Conservation (phyloP, 1,140 invertebrate genomes). For the Acromyrmex charruanus region DNA sequence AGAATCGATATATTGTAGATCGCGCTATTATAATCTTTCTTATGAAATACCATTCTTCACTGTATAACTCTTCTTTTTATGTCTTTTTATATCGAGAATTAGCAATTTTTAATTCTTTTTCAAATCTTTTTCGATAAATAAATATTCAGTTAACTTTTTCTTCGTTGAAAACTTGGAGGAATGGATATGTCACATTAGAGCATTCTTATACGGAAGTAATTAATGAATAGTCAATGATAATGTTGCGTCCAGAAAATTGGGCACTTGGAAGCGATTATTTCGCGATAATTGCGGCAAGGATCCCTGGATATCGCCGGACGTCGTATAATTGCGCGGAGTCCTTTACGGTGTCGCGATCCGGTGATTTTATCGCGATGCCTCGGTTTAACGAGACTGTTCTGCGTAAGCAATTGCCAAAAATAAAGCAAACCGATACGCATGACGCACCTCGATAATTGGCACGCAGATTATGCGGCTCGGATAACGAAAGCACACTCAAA, state of each 20-base stretch:
- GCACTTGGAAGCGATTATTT: conserved; percentile 22
- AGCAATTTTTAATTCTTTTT: background rate
- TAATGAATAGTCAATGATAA: conserved; percentile 27
- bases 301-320: conserved; percentile 42
- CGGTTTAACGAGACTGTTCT: conserved; percentile 42
- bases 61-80: background rate
- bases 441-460: conserved; percentile 59
- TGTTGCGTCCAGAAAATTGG: conserved; percentile 7
- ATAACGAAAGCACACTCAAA: conserved; percentile 33
- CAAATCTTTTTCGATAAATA: background rate
- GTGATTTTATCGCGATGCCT: conserved; percentile 65
- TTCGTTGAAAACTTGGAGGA: background rate
- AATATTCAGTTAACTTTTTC: background rate
- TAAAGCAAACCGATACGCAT: conserved; percentile 61
- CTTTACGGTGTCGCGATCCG: conserved; percentile 56
- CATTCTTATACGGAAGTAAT: background rate
- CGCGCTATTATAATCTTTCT: conserved; percentile 7
- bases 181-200: background rate
- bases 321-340: conserved; percentile 50
- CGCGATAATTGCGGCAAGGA: conserved; percentile 52
- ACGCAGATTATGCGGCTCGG: conserved; percentile 31
- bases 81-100: background rate
- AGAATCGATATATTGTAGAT: background rate
- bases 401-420: conserved; percentile 49
- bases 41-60: background rate